A percentile compares a stretch with the other conserved stretches of the same genome.
phyloP scores from a whole-genome alignment of 2,888 invertebrate genomes.

The Pycnomerus fuliginosus region DNA sequence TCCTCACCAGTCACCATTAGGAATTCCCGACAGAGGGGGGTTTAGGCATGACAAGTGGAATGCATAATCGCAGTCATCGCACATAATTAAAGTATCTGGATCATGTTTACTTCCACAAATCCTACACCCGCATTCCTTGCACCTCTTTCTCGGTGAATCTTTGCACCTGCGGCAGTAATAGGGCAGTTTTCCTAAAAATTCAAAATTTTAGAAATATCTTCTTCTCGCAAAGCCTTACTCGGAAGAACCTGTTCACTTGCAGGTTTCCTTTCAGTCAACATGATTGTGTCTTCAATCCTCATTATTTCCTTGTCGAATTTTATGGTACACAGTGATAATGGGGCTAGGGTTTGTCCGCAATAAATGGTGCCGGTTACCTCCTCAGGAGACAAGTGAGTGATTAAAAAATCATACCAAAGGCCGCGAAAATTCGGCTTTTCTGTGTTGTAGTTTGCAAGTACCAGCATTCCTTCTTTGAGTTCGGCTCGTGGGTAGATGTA shows the following conservation, averaged over 20 bases:
- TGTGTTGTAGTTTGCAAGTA: conserved; percentile 75
- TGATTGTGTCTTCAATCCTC: conserved; percentile 60
- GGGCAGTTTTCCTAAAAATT: conserved; percentile 54
- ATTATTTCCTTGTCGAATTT: conserved; percentile 65
- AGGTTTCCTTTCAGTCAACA: conserved; percentile 31
- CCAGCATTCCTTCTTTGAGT: conserved; percentile 60
- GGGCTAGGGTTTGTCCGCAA: conserved; percentile 54
- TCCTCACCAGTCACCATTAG: too few relatives aligned
- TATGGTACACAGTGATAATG: conserved; percentile 62
- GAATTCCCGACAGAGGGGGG: conserved; percentile 67
- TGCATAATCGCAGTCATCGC: conserved; percentile 78
- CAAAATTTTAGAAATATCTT: background rate
- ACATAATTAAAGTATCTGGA: conserved; percentile 58
- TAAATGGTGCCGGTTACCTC: conserved; percentile 29
- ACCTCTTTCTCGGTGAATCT: conserved; percentile 63
- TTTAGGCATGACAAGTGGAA: conserved; percentile 72
- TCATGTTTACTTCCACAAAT: conserved; percentile 54
- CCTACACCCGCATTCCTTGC: conserved; percentile 73
- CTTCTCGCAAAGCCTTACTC: conserved; percentile 6
- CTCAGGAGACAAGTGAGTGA: background rate
- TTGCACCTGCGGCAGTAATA: conserved; percentile 67
- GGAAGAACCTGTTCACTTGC: conserved; percentile 12
- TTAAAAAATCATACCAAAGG: conserved; percentile 58
- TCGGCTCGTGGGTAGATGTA: conserved; percentile 57
- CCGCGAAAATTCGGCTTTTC: conserved; percentile 68